Base-by-base conservation (phyloP, 1,140 invertebrate species). In the Brachionus asplanchnoidis region DNA sequence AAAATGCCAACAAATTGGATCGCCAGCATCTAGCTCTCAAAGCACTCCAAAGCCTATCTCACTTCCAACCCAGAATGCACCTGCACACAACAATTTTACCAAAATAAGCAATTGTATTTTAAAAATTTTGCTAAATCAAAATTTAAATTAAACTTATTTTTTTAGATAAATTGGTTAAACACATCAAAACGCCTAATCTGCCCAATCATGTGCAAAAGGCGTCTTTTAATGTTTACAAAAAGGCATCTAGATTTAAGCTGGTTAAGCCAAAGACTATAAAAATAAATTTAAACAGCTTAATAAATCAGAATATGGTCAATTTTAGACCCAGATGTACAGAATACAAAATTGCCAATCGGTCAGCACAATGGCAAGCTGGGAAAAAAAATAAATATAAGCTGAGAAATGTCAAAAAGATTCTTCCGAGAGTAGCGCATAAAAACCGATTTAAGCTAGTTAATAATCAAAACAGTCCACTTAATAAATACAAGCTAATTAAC, bases 1-100 rank as follows among this genome's bases (percentile, higher is more conserved):
- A 11, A 42, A 82, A 65, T 82, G 79, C 53, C 53, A 65, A 68
- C 23, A 60, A 82, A 65, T 82, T 12, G 79, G 53, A 3, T 60
- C 79, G 14, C 40, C 50, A 23, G 12, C 9, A 28, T 42, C 17
- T 14, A 23, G n/a, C 32, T 6, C 3, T 26, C 53, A 26, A 60
- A 26, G 2, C 20, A 3, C 42, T 20, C 40, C 14, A 44, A 75
- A 44, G 20, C 14, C 14, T 20, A 6, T 17, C 17, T 42, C 12
- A 73, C 1, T n/a, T 11, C 12, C 68, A 36, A 7, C 1, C 9
- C 66, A 28, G 26, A 36, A 70, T 5, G 5, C 20, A 26, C 4
- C 4, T 20, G 8, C 2, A 1, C 11, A 46, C 44, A 60, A 8
- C 53, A 60, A 60, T 9, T 20, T 60, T 9, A 60, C 53, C 6